Conservation (phyloP, 2,888 invertebrate genomes). For the Poecilobothrus nobilitatus region DNA sequence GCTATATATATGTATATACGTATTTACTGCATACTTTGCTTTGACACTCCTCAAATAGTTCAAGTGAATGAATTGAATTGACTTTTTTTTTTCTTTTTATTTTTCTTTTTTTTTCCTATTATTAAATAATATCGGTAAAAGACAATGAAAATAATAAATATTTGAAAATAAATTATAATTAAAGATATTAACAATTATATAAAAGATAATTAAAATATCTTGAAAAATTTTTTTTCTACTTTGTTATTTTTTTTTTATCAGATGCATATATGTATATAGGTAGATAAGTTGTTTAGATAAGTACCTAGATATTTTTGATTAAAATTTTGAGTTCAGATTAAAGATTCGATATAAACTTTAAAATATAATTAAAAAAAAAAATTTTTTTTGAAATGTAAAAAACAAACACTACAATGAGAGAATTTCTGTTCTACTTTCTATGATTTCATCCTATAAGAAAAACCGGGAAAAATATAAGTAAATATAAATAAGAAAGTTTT, state of each 20-base stretch:
- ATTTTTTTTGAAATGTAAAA: too few species aligned
- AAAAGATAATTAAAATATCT: neutral
- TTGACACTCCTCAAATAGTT: constrained; percentile 3
- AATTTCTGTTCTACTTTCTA: too few species aligned
- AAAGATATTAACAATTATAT: neutral
- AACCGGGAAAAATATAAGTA: too few species aligned
- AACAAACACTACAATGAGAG: too few species aligned
- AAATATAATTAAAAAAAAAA: too few species aligned
- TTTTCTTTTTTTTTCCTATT: neutral
- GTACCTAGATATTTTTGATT: neutral
- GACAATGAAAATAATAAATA: constrained; percentile 1
- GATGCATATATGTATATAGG: too few species aligned
- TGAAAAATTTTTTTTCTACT: neutral
- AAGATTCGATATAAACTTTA: neutral
- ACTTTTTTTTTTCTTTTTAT: neutral
- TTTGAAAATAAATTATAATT: neutral
- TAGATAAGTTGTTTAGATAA: too few species aligned
- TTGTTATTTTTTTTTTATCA: neutral
- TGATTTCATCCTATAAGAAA: too few species aligned
- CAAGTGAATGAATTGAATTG: neutral
- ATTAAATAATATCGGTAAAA: constrained; percentile 4
- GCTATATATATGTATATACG: neutral
- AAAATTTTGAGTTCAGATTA: neutral
- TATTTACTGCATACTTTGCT: too few species aligned
- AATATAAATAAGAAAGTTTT: too few species aligned